Conservation (phyloP, 1,140 invertebrate species). For the Calycopis cecrops region DNA sequence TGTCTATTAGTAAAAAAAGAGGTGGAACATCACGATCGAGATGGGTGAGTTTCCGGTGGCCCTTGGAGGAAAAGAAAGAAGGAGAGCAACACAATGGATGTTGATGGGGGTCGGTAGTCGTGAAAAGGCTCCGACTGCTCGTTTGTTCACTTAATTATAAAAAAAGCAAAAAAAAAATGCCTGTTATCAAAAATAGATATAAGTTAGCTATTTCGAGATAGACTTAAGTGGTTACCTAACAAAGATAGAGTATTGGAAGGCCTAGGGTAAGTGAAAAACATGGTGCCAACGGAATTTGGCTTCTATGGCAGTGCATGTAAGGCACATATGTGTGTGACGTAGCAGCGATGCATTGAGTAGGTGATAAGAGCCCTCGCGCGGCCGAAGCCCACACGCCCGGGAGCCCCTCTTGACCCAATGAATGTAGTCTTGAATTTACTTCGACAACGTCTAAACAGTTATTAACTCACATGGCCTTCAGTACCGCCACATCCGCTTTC, state of each 20-base stretch:
- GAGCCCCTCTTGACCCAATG: conserved; percentile 16
- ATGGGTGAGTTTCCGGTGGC: too few relatives aligned
- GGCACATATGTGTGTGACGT: conserved; percentile 30
- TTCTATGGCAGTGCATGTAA: conserved; percentile 23
- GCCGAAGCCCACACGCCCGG: conserved; percentile 29
- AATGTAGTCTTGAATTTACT: conserved; percentile 12
- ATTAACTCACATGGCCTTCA: too few relatives aligned
- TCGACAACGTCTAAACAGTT: conserved; percentile 2
- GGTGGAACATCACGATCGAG: too few relatives aligned
- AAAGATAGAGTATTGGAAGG: conserved; percentile 17
- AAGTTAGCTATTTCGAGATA: conserved; percentile 6
- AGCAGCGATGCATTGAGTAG: conserved; percentile 37
- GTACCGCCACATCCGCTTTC: too few relatives aligned
- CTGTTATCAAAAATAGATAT: neutral
- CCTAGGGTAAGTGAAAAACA: conserved; percentile 22
- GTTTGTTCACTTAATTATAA: too few relatives aligned
- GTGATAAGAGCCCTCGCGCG: conserved; percentile 35
- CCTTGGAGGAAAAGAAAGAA: too few relatives aligned
- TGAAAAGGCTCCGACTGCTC: too few relatives aligned
- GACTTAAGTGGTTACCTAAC: conserved; percentile 18
- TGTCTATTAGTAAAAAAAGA: too few relatives aligned
- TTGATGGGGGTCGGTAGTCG: too few relatives aligned
- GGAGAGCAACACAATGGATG: too few relatives aligned
- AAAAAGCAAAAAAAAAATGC: too few relatives aligned
- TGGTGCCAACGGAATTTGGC: conserved; percentile 23